Base-by-base conservation (phyloP, 2,113 vertebrate species). In the Lophotis ruficrista region DNA sequence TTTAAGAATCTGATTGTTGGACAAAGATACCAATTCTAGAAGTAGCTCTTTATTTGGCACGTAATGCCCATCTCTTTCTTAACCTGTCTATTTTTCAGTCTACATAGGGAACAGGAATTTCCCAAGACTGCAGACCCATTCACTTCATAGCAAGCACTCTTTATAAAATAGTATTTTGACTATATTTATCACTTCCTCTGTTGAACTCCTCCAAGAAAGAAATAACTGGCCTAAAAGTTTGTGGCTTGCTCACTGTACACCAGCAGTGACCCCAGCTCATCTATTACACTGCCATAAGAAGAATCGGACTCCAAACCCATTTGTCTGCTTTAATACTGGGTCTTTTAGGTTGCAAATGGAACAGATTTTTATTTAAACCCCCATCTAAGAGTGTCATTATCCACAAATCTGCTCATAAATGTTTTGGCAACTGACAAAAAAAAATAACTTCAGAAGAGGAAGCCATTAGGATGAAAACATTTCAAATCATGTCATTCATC, bases 401-500 rank as follows among this genome's bases (percentile, higher is more conserved):
- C 96, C 93, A 97, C 96, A 97, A 96, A 97, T 97, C 96, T 97
- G 96, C 94, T 97, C 97, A 97, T 97, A 96, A 97, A 96, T 97
- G 96, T 97, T 97, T 97, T 97, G 97, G 97, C 97, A 97, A 97
- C 95, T 97, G 97, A 96, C 95, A 96, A 96, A 96, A 95, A 94
- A 97, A 94, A 97, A 93, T 96, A 95, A 96, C 96, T 96, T 95
- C 92, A 96, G 93, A 94, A 96, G 89, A 97, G 93, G 95, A 96
- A 97, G 92, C 93, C 97, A 96, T 96, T 96, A 97, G 93, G 95
- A 97, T 95, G 95, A 97, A 97, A 97, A 97, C 95, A 97, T 96
- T 97, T 97, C 97, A 97, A 97, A 96, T 97, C 97, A 96, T 96
- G 95, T 97, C 95, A 96, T 95, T 97, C 96, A 97, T 97, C 96